These are phyloP conservation scores for Noctua janthe DNA, from an alignment of 2,888 invertebrate genomes.

Conservation along the genomic window DNA sequence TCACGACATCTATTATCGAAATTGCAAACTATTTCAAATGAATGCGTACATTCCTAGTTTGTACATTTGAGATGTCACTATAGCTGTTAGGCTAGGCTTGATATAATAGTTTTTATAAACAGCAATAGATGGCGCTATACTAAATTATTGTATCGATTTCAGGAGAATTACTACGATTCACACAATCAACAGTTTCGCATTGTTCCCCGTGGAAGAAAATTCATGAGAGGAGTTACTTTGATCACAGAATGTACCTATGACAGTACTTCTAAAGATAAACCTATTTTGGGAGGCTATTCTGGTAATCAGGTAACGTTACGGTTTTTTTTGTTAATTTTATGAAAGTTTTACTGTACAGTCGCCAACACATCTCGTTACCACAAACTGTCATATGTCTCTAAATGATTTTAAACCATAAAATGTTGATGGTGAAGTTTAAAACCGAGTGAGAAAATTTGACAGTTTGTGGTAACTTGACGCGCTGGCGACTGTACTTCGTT, in stretches of 20 bases:
- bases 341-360: not conserved
- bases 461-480: too few species aligned
- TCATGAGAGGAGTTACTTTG: slow-evolving; percentile 95
- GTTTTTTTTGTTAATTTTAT: not conserved
- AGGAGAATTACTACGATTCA: slow-evolving; percentile 96
- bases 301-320: slow-evolving; percentile 91
- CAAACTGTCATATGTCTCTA: too few species aligned
- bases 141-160: slow-evolving; percentile 66
- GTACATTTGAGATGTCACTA: slow-evolving; percentile 68
- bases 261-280: slow-evolving; percentile 92
- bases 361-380: too few species aligned
- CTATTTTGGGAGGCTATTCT: slow-evolving; percentile 95
- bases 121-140: slow-evolving; percentile 57
- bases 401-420: too few species aligned
- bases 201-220: slow-evolving; percentile 93
- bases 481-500: not conserved
- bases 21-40: slow-evolving; percentile 10
- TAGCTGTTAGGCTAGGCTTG: fast-evolving
- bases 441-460: too few species aligned
- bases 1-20: slow-evolving; percentile 65
- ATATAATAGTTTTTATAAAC: not conserved
- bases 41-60: not conserved
- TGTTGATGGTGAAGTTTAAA: too few species aligned
- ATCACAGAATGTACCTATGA: slow-evolving; percentile 96
- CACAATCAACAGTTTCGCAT: slow-evolving; percentile 96